Percentiles rank a stretch among this genome's conserved stretches.
Conservation (phyloP, 1,140 invertebrate species). For the Philopotamus ludificatus region DNA sequence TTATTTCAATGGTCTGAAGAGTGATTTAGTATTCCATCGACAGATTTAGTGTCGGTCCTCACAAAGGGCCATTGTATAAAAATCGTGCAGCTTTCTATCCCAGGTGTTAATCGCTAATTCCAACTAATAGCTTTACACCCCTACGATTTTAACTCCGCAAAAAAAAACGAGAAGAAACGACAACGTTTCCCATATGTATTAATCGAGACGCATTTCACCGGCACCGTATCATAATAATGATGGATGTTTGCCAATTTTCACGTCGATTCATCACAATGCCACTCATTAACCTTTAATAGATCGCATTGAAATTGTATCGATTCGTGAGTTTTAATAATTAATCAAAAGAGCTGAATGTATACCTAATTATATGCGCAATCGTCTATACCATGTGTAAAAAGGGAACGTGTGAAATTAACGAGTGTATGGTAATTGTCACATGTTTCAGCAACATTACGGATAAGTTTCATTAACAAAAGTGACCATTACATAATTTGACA, state of each 20-base stretch:
- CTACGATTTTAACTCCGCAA: slow-evolving; percentile 4
- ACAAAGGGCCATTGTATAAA: slow-evolving; percentile 1
- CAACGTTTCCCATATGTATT: background rate
- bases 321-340: no score
- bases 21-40: slow-evolving; percentile 10
- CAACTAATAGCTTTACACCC: slow-evolving; percentile 11
- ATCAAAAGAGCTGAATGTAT: no score
- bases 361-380: background rate
- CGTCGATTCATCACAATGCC: background rate
- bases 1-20: background rate
- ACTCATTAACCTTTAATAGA: background rate
- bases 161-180: background rate
- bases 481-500: background rate
- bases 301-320: no score
- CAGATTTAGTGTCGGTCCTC: background rate
- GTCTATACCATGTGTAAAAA: background rate
- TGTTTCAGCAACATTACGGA: background rate
- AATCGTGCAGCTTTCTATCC: background rate
- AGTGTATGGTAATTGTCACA: background rate
- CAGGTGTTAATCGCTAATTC: slow-evolving; percentile 9
- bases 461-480: background rate
- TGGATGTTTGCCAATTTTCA: no score
- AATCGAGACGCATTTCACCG: slow-evolving; percentile 2
- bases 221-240: slow-evolving; percentile 6
- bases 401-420: no score